Percentiles rank a stretch among this genome's conserved stretches.
Evolutionary conservation across 2,797 vertebrate genomes (phyloP).

Genomic region (Arrhamphus sclerolepis): DNA sequence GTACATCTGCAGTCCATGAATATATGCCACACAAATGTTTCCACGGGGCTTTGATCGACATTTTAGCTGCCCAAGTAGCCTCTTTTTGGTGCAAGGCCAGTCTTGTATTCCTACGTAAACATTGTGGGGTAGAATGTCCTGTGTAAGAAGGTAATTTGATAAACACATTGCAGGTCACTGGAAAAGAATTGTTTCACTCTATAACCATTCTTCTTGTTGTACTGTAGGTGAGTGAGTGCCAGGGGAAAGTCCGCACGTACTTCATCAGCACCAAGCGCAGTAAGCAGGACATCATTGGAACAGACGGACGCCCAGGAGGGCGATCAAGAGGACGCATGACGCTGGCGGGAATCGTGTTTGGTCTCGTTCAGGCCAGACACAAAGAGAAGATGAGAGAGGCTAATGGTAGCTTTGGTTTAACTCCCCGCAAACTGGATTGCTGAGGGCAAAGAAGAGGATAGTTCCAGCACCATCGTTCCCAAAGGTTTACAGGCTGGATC

Average conservation of each 20-base stretch:
- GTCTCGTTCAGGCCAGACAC: conserved; percentile 76
- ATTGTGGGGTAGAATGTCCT: too few relatives aligned
- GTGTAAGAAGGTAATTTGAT: too few relatives aligned
- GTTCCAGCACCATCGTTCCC: conserved; percentile 7
- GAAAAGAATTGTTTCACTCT: too few relatives aligned
- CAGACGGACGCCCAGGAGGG: conserved; percentile 13
- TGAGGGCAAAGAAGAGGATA: conserved; percentile 28
- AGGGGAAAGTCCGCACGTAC: conserved; percentile 81
- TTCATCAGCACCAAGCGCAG: conserved; percentile 78
- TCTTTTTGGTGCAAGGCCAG: too few relatives aligned
- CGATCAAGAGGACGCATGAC: conserved; percentile 66
- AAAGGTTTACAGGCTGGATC: conserved; percentile 26
- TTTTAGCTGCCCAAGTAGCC: too few relatives aligned
- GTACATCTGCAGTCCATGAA: too few relatives aligned
- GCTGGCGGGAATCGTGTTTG: conserved; percentile 76
- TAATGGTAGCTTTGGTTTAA: conserved; percentile 60
- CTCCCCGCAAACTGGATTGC: conserved; percentile 36
- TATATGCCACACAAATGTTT: too few relatives aligned
- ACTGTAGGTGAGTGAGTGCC: conserved; percentile 75
- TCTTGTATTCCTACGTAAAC: too few relatives aligned
- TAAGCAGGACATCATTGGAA: conserved; percentile 33
- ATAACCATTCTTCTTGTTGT: neutral
- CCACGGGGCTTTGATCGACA: too few relatives aligned
- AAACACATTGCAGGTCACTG: too few relatives aligned
- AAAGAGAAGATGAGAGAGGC: conserved; percentile 75